Conservation (phyloP, 2,113 vertebrate species). For the Sorex fumeus region DNA sequence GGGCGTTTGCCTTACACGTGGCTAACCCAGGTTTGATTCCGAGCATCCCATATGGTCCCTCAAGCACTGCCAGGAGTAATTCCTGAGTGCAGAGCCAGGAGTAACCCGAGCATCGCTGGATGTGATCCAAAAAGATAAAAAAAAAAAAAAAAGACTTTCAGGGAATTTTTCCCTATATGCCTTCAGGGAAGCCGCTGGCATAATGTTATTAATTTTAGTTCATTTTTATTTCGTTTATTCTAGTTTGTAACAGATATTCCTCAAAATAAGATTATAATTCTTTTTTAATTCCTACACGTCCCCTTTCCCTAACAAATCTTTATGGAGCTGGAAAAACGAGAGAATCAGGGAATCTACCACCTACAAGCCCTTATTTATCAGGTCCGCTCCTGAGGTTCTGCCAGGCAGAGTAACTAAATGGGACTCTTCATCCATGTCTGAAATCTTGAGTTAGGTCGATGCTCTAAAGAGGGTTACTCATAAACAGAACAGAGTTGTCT, state of each 20-base stretch:
- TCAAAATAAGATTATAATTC: constrained; percentile 40
- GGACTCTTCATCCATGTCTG: constrained; percentile 22
- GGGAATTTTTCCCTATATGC: constrained; percentile 19
- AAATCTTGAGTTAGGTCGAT: constrained; percentile 22
- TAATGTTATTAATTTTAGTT: constrained; percentile 66
- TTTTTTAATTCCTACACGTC: background rate
- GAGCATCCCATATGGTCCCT: too few species aligned
- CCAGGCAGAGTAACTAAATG: constrained; percentile 20
- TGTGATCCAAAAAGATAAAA: background rate
- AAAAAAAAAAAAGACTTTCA: background rate
- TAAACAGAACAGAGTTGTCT: constrained; percentile 26
- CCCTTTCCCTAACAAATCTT: constrained; percentile 46
- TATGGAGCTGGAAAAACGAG: background rate
- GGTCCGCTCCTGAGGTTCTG: constrained; percentile 14
- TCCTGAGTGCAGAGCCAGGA: too few species aligned
- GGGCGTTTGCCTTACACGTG: too few species aligned
- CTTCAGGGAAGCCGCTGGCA: constrained; percentile 39
- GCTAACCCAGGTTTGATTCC: too few species aligned
- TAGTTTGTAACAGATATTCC: constrained; percentile 53
- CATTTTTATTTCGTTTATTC: constrained; percentile 43
- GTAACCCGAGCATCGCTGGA: too few species aligned
- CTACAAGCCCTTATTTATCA: constrained; percentile 24
- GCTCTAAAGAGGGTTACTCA: background rate
- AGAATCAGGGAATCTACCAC: background rate
- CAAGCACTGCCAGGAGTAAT: too few species aligned